Evolutionary conservation across 1,140 invertebrate species (phyloP), one percentile per base, ranked within the genome.

Genomic region (Drosophila repletoides): DNA sequence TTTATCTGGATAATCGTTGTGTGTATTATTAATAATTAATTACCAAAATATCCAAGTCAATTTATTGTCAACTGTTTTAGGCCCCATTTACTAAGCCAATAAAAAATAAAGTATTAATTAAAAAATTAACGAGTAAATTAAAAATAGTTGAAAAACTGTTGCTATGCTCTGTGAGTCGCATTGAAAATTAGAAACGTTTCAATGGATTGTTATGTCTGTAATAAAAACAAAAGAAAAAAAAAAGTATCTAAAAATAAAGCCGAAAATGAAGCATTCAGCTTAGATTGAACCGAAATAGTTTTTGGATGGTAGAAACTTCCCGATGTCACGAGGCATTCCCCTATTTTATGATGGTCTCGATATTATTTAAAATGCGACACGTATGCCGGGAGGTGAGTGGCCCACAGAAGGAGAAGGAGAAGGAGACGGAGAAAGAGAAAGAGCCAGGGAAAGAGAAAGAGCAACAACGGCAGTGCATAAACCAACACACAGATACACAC

Each of bases 301-400:
- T 45, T 45, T 9, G 55, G 26, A 49, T 53, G 43, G 71, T 68
- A 41, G 76, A 61, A 75, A 80, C 66, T 75, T 66, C 38, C 66
- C 29, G 74, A 74, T 73, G 51, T 52, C 10, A 66, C 61, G 58
- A 46, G 58, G 59, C 61, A 75, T 75, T 70, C 15, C 49, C 64
- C 34, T 60, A 41, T 71, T 55, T 64, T 38, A 45, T 41, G 52
- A 65, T 68, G 66, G 64, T 55, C 56, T 59, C 67, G 76, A 63
- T 81, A 76, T 67, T 76, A 69, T 63, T 80, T 80, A 81, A 83
- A 72, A 81, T 83, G 77, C 77, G 77, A 58, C 73, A 81, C 77
- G 77, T 81, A 80, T 67, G 31, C 21, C 33, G 43, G 28, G 58
- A 80, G 67, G 76, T 67, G 76, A 76, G 66, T 72, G 72, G 76